A percentile compares a stretch with the other conserved stretches of the same genome.
Conservation (phyloP, 2,888 invertebrate genomes). For the Plagiodera versicolora region DNA sequence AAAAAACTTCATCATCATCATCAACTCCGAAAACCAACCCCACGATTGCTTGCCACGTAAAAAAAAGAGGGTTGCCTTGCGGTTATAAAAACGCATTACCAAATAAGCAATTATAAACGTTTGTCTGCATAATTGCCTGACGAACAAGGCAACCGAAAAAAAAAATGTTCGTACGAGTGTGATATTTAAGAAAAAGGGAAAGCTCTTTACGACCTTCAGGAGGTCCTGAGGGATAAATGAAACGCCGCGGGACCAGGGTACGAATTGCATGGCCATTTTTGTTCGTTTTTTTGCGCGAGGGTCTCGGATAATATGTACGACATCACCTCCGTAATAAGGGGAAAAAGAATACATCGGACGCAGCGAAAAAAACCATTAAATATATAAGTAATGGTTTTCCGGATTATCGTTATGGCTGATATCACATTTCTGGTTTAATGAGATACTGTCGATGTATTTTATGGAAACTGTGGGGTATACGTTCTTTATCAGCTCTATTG, state of each 20-base stretch:
- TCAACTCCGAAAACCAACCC: too few species aligned
- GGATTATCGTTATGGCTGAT: slow-evolving; percentile 45
- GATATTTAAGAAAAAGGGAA: slow-evolving; percentile 47
- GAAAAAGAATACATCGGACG: slow-evolving; percentile 31
- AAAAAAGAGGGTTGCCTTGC: slow-evolving; percentile 10
- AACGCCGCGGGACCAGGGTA: slow-evolving; percentile 51
- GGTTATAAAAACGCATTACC: slow-evolving; percentile 29
- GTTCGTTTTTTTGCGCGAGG: slow-evolving; percentile 52
- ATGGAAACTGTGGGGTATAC: slow-evolving; percentile 28
- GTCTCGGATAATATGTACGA: slow-evolving; percentile 45
- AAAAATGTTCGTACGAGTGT: slow-evolving; percentile 46
- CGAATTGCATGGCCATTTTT: slow-evolving; percentile 51
- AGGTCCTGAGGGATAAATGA: slow-evolving; percentile 54
- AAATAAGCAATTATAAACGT: slow-evolving; percentile 25
- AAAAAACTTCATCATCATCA: too few species aligned
- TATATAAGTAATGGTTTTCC: slow-evolving; percentile 46
- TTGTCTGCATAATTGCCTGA: slow-evolving; percentile 29
- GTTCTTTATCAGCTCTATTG: slow-evolving; percentile 23
- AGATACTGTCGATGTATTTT: slow-evolving; percentile 37
- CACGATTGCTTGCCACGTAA: background rate
- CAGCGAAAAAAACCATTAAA: slow-evolving; percentile 45
- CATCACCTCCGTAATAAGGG: slow-evolving; percentile 47
- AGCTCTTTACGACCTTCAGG: slow-evolving; percentile 49
- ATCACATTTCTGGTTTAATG: slow-evolving; percentile 46
- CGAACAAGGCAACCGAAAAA: slow-evolving; percentile 34